phyloP scores from a whole-genome alignment of 2,888 invertebrate genomes.

The Ethmia dodecea region DNA sequence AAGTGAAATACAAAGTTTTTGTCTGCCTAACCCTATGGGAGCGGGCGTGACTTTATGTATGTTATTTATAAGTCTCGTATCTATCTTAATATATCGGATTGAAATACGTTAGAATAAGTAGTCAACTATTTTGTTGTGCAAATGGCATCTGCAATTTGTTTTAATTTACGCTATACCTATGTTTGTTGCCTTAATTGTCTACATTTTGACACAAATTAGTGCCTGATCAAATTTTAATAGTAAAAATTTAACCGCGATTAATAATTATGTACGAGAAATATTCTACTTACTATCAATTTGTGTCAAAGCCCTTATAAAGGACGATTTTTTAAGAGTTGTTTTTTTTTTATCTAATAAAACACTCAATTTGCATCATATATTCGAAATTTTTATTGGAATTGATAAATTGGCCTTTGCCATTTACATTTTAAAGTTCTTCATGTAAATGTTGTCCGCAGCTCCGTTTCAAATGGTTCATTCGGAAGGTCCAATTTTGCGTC shows the following conservation, averaged over 20 bases:
- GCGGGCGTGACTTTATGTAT: too few species aligned
- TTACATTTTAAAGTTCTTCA: too few species aligned
- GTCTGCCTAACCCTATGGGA: too few species aligned
- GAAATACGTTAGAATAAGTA: conserved; percentile 8
- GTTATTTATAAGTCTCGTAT: neutral
- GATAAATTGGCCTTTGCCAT: too few species aligned
- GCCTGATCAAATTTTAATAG: conserved; percentile 13
- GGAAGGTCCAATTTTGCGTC: too few species aligned
- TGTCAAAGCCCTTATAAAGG: conserved; percentile 7
- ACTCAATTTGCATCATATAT: too few species aligned
- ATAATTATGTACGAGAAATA: conserved; percentile 7
- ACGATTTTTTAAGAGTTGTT: too few species aligned
- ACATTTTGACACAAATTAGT: conserved; percentile 5
- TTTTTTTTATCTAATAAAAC: too few species aligned
- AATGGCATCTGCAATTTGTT: conserved; percentile 11
- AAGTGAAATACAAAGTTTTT: too few species aligned
- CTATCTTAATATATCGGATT: neutral
- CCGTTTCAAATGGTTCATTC: too few species aligned
- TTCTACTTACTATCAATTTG: conserved; percentile 1
- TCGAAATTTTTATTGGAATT: too few species aligned
- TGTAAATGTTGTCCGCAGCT: too few species aligned
- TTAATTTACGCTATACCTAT: neutral
- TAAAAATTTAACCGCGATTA: conserved; percentile 5
- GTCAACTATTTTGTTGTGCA: conserved; percentile 11
- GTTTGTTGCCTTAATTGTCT: conserved; percentile 1